Evolutionary conservation across 2,888 invertebrate species (phyloP).

Genomic region (Caenorhabditis plicata): DNA sequence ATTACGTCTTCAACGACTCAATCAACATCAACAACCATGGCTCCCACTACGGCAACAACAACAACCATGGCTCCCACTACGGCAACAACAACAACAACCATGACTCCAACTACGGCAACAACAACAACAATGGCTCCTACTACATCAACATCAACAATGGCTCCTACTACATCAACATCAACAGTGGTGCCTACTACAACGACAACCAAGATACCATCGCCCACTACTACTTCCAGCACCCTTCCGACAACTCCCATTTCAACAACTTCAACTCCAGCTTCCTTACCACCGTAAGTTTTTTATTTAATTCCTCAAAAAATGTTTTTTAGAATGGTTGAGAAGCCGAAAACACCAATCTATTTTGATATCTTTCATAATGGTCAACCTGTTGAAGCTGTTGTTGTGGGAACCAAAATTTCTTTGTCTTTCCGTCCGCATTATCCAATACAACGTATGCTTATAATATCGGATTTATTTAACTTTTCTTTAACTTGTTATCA

Average conservation of each 20-base stretch:
- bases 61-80: constrained; percentile 9
- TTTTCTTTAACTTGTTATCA: background rate
- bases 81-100: constrained; percentile 7
- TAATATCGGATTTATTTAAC: no score
- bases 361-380: constrained; percentile 66
- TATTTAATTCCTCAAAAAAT: background rate
- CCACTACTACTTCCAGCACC: constrained; percentile 3
- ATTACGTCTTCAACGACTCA: constrained; percentile 12
- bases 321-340: constrained; percentile 21
- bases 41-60: constrained; percentile 16
- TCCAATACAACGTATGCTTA: constrained; percentile 60
- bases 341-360: constrained; percentile 47
- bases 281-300: background rate
- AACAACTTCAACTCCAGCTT: background rate
- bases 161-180: constrained; percentile 5
- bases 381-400: constrained; percentile 63
- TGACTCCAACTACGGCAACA: constrained; percentile 4
- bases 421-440: constrained; percentile 63
- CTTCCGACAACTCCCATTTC: constrained; percentile 7
- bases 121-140: constrained; percentile 4
- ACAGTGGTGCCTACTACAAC: constrained; percentile 8
- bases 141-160: constrained; percentile 9
- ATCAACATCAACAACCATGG: constrained; percentile 9
- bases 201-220: constrained; percentile 6
- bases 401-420: constrained; percentile 64